Base-by-base conservation (phyloP, 2,888 invertebrate genomes). In the Macrophya annulata region DNA sequence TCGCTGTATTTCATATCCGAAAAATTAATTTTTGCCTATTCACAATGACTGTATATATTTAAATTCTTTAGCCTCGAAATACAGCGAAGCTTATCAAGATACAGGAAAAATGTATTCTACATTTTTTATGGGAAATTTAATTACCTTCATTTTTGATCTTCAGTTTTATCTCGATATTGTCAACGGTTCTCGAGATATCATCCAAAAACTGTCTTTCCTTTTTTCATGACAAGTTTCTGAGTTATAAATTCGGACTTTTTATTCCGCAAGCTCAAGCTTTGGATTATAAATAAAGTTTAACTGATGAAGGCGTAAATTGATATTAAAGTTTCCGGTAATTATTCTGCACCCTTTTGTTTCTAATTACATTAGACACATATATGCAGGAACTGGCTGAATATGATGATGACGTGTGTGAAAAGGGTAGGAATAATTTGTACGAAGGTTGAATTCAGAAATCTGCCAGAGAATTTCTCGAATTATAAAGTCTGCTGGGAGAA, bases 321-420 rank as follows among this genome's bases (percentile, higher is more conserved):
- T 62, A 62, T 25, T 12, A 10, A 25, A 62, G 62, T 62, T 62
- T 25, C 62, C 25, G 62, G 62, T 25, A 62, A 62, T 25, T 62
- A 62, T 62, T 25, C 62, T 55, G 62, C 62, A 25, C 25, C 62
- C 62, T 62, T 62, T 62, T 62, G 25, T 62, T 62, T 4, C 62
- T 62, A 62, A 25, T 62, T 62, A 62, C 10, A 62, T 62, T 62
- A 62, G 62, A 59, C 21, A 21, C 21, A 17, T 21, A 59, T 31
- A 31, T n/a, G 21, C 2, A 59, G 21, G 10, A 59, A 31, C 31
- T 31, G 21, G 21, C 21, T 25, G 59, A 59, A 10, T n/a, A 21
- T 62, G 62, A 21, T 62, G 62, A 21, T n/a, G 21, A 62, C 62
- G 25, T 62, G 62, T 62, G 25, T 12, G 25, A 62, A 12, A 62